A percentile compares a stretch with the other conserved stretches of the same genome.
phyloP scores from a whole-genome alignment of 2,113 vertebrate species.

The Turdus rufiventris region DNA sequence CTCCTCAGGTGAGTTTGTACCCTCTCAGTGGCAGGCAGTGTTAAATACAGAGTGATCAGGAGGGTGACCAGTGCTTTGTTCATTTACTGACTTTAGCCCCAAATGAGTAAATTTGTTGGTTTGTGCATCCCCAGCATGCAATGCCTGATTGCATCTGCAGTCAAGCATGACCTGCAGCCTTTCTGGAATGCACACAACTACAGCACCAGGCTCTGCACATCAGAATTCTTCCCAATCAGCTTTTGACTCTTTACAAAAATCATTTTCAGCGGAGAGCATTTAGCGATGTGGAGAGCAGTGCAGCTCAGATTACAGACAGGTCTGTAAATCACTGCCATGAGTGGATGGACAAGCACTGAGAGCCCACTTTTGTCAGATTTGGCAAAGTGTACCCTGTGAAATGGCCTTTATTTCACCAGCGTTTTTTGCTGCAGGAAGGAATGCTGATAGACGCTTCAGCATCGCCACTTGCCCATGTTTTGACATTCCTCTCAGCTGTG shows the following conservation, averaged over 20 bases:
- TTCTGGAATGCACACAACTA: neutral
- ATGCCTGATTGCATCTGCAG: neutral
- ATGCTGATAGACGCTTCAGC: neutral
- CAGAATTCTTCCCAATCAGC: neutral
- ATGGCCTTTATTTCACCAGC: neutral
- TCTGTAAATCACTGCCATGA: neutral
- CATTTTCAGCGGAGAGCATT: neutral
- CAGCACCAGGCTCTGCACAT: neutral
- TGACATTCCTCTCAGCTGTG: neutral
- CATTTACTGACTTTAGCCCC: neutral
- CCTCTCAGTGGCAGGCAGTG: neutral
- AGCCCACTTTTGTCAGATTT: neutral
- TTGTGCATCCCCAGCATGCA: neutral
- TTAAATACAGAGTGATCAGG: neutral
- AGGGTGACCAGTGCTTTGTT: neutral
- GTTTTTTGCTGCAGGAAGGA: neutral
- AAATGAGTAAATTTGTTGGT: neutral
- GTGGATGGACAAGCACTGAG: neutral
- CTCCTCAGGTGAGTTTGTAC: neutral
- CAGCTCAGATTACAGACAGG: neutral
- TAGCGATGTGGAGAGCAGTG: neutral
- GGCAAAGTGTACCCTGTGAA: neutral
- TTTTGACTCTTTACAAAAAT: neutral
- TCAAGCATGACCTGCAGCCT: neutral
- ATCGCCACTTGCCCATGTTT: neutral